A percentile compares a stretch with the other conserved stretches of the same genome.
Conservation (phyloP, 2,797 vertebrate species). For the Poecilia gillii region DNA sequence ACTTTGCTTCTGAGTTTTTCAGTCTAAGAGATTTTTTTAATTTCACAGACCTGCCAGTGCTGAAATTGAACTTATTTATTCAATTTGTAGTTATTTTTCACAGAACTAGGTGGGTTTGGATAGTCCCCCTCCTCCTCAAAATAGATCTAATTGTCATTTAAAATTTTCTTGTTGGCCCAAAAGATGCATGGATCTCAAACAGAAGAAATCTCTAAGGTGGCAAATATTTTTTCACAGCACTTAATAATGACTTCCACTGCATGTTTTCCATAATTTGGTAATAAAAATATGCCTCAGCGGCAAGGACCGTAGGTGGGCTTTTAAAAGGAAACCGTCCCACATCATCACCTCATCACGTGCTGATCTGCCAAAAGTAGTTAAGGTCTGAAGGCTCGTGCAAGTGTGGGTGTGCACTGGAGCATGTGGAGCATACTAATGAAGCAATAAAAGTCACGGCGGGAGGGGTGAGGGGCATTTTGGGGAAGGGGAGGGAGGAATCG, state of each 20-base stretch:
- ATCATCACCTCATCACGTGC: conserved; percentile 65
- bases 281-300: conserved; percentile 42
- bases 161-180: no score
- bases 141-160: background rate
- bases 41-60: background rate
- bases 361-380: conserved; percentile 78
- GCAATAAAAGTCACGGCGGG: conserved; percentile 94
- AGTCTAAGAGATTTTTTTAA: background rate
- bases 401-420: conserved; percentile 81
- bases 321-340: conserved; percentile 61
- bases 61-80: background rate
- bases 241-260: background rate
- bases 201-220: background rate
- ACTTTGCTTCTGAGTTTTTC: background rate
- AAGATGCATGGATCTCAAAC: background rate
- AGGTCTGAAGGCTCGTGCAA: conserved; percentile 63
- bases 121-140: background rate
- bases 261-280: conserved; percentile 33
- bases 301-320: conserved; percentile 61
- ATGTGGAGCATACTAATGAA: conserved; percentile 95
- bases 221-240: background rate
- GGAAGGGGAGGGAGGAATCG: conserved; percentile 53
- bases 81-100: background rate
- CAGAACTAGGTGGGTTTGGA: background rate
- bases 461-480: conserved; percentile 67